Conservation (phyloP, 1,140 invertebrate species). For the Aphis gossypii region DNA sequence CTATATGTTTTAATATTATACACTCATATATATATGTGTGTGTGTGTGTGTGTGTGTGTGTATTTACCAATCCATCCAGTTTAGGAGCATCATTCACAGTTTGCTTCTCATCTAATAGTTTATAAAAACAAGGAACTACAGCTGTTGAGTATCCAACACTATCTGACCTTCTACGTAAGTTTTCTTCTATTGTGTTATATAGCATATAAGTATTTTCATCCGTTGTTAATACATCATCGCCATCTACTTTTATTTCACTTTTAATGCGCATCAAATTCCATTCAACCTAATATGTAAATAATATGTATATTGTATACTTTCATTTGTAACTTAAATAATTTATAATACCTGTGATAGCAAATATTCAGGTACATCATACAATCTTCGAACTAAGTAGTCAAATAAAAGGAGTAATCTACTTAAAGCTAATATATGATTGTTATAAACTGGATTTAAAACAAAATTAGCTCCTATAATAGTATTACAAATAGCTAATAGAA, state of each 20-base stretch:
- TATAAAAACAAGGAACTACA: conserved; percentile 70
- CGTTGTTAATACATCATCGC: conserved; percentile 65
- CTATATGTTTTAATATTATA: neutral
- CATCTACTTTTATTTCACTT: conserved; percentile 66
- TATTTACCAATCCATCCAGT: conserved; percentile 82
- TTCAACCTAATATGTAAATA: conserved; percentile 71
- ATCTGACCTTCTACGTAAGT: conserved; percentile 75
- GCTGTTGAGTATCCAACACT: conserved; percentile 80
- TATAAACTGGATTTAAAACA: conserved; percentile 17
- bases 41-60: neutral
- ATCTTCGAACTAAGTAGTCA: conserved; percentile 93
- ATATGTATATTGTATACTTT: neutral
- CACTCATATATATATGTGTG: neutral
- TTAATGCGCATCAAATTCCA: conserved; percentile 80
- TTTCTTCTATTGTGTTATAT: conserved; percentile 82
- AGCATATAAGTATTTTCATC: conserved; percentile 73
- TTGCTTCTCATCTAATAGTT: conserved; percentile 39
- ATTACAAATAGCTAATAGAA: conserved; percentile 81
- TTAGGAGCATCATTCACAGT: conserved; percentile 70
- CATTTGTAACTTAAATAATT: neutral
- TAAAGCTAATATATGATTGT: conserved; percentile 52
- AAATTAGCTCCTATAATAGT: conserved; percentile 67
- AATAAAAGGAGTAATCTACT: conserved; percentile 82
- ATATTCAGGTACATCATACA: conserved; percentile 85
- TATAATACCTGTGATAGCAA: conserved; percentile 76